These are phyloP conservation scores for Apocrypta bakeri DNA, from an alignment of 1,140 invertebrate species.

Conservation along the genomic window DNA sequence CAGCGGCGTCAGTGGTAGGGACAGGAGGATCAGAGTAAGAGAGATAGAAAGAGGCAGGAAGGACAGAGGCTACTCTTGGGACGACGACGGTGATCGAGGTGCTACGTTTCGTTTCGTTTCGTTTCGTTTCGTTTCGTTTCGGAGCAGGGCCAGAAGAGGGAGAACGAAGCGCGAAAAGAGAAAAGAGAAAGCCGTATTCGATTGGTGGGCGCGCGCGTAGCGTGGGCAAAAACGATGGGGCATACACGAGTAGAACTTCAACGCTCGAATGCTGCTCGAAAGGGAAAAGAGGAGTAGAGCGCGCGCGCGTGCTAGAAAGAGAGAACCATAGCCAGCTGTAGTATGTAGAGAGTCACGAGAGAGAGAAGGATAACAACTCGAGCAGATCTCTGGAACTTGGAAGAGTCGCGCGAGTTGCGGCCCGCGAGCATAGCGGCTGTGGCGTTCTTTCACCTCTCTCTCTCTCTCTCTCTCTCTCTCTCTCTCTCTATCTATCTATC, in stretches of 20 bases:
- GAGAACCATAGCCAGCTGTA: conserved; percentile 23
- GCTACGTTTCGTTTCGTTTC: conserved; percentile 43
- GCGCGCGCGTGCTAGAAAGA: conserved; percentile 7
- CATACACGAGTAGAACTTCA: not conserved
- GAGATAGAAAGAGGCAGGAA: not conserved
- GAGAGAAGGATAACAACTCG: conserved; percentile 17
- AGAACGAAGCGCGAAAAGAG: conserved; percentile 52
- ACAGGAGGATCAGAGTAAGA: not conserved
- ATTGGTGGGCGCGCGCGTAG: conserved; percentile 3
- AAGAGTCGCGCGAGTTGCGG: conserved; percentile 32
- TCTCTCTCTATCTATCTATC: conserved; percentile 31
- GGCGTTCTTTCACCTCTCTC: conserved; percentile 53
- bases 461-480: conserved; percentile 10
- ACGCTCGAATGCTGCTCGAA: not conserved
- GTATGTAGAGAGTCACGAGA: not conserved
- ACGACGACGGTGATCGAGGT: not conserved
- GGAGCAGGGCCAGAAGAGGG: conserved; percentile 44
- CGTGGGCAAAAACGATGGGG: conserved; percentile 31
- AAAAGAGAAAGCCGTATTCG: conserved; percentile 49
- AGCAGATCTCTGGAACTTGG: conserved; percentile 37
- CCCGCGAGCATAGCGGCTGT: conserved; percentile 23
- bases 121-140: conserved; percentile 44
- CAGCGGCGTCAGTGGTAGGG: not conserved
- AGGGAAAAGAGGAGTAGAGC: conserved; percentile 13
- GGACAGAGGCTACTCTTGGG: not conserved